phyloP scores from a whole-genome alignment of 2,888 invertebrate species.

The Monochamus alternatus region DNA sequence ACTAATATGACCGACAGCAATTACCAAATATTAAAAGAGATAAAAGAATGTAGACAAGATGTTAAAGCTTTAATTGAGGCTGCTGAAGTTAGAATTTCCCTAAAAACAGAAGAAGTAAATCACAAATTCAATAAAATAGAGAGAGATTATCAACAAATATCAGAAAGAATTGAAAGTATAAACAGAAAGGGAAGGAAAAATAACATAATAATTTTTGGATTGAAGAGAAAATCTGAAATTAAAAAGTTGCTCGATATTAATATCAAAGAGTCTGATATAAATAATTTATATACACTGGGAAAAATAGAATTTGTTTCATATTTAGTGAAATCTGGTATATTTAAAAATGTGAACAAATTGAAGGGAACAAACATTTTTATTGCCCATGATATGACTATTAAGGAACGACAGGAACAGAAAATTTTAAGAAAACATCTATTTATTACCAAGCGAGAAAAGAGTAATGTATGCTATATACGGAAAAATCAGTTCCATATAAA shows the following conservation, averaged over 20 bases:
- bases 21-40: slow-evolving; percentile 7
- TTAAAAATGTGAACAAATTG: slow-evolving; percentile 13
- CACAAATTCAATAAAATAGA: slow-evolving; percentile 14
- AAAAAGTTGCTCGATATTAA: background rate
- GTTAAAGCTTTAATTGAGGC: slow-evolving; percentile 10
- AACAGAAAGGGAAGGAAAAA: slow-evolving; percentile 9
- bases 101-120: slow-evolving; percentile 15
- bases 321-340: background rate
- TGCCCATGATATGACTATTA: slow-evolving; percentile 12
- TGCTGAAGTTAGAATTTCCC: slow-evolving; percentile 13
- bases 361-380: slow-evolving; percentile 19
- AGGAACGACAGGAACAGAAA: slow-evolving; percentile 17
- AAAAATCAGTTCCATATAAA: background rate
- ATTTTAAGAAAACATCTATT: slow-evolving; percentile 1
- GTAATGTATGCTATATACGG: background rate
- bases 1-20: background rate
- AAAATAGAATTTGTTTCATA: background rate
- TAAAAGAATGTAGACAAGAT: slow-evolving; percentile 3
- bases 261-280: background rate
- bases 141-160: slow-evolving; percentile 16
- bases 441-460: background rate
- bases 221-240: background rate
- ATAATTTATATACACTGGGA: background rate
- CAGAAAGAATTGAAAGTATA: slow-evolving; percentile 11
- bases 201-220: slow-evolving; percentile 12